Evolutionary conservation across 2,113 vertebrate genomes (phyloP).

Genomic region (Myodes glareolus): DNA sequence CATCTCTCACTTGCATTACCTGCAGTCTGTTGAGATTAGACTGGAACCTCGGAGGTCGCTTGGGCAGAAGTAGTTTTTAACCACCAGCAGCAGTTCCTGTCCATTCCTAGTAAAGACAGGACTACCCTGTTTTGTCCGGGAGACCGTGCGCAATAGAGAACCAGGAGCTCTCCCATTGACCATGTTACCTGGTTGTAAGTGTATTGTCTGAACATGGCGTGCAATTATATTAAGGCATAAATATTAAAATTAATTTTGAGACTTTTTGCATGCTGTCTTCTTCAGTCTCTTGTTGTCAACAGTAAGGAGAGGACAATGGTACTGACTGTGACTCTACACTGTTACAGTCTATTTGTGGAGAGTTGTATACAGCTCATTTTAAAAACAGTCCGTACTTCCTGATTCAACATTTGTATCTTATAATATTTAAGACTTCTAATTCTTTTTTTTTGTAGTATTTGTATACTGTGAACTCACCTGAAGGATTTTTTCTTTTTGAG

Average conservation of each 20-base stretch:
- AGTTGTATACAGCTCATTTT: background rate
- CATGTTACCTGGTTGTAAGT: slow-evolving; percentile 43
- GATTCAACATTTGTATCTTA: background rate
- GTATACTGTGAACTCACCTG: background rate
- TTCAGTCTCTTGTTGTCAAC: background rate
- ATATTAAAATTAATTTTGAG: slow-evolving; percentile 48
- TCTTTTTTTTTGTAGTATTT: background rate
- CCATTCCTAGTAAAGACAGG: background rate
- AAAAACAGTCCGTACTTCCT: background rate
- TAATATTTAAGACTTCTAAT: background rate
- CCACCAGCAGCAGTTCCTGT: slow-evolving; percentile 14
- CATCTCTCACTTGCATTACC: background rate
- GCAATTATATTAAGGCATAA: slow-evolving; percentile 6
- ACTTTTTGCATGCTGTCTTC: slow-evolving; percentile 8
- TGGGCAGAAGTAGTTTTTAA: background rate
- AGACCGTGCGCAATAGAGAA: background rate
- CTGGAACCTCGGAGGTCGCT: background rate
- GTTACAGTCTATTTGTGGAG: background rate
- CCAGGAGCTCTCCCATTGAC: background rate
- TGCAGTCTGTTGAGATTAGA: background rate
- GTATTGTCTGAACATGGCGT: background rate
- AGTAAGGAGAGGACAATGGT: background rate
- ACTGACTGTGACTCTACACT: background rate
- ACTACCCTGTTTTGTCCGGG: background rate
- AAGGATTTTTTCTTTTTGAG: background rate